Evolutionary conservation across 1,140 invertebrate genomes (phyloP).

Genomic region (Dendroctonus ponderosae): DNA sequence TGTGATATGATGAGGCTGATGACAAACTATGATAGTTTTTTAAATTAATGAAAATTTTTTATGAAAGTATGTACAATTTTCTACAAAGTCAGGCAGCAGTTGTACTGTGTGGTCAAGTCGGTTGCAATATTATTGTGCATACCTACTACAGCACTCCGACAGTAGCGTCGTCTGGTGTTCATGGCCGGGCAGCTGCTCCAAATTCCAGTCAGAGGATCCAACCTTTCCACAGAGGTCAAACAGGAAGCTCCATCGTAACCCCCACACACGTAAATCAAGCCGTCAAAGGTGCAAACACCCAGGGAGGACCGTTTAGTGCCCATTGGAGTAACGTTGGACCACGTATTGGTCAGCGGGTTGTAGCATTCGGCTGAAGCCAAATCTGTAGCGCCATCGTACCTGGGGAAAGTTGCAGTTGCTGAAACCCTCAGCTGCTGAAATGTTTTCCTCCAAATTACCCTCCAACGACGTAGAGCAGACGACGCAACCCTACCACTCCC

Average conservation of each 20-base stretch:
- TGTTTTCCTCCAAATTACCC: conserved; percentile 49
- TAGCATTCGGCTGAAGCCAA: conserved; percentile 66
- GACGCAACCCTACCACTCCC: conserved; percentile 61
- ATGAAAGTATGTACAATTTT: too few species aligned
- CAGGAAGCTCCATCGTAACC: conserved; percentile 73
- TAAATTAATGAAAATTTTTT: too few species aligned
- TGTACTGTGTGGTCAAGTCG: not conserved
- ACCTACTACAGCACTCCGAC: conserved; percentile 62
- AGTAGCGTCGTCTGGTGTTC: conserved; percentile 64
- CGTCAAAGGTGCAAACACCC: conserved; percentile 63
- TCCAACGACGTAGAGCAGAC: conserved; percentile 64
- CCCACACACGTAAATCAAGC: conserved; percentile 68
- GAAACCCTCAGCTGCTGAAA: not conserved
- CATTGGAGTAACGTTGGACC: conserved; percentile 69
- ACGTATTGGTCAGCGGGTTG: conserved; percentile 61
- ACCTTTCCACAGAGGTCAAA: conserved; percentile 66
- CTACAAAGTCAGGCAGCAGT: conserved; percentile 32
- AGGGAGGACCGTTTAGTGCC: conserved; percentile 49
- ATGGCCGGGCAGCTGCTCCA: conserved; percentile 69
- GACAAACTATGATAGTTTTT: too few species aligned
- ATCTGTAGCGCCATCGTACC: conserved; percentile 68
- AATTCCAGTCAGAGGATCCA: conserved; percentile 64
- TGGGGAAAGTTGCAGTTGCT: conserved; percentile 36
- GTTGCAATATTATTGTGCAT: conserved; percentile 21
- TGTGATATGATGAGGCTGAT: too few species aligned